Percentiles rank a stretch among this genome's conserved stretches.
phyloP scores from a whole-genome alignment of 2,888 invertebrate genomes.

The Brenthis ino region DNA sequence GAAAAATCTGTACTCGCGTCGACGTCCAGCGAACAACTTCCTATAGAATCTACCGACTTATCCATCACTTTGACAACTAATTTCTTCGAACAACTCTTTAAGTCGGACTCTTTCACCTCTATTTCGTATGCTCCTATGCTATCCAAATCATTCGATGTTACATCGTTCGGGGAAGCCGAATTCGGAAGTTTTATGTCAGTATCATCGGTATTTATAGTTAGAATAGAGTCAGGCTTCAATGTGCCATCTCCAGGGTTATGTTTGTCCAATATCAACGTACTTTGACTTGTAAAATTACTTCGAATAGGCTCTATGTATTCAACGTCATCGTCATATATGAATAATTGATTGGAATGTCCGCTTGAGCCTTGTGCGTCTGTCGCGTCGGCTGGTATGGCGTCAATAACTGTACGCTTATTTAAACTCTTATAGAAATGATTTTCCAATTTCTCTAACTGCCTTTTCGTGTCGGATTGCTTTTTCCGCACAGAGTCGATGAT shows the following conservation, averaged over 20 bases:
- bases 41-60: conserved; percentile 91
- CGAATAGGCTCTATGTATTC: conserved; percentile 79
- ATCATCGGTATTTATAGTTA: conserved; percentile 74
- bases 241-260: conserved; percentile 49
- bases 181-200: conserved; percentile 74
- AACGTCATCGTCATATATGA: conserved; percentile 70
- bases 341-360: conserved; percentile 68
- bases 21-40: conserved; percentile 93
- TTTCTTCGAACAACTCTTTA: conserved; percentile 62
- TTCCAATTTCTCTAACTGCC: conserved; percentile 76
- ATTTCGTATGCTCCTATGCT: conserved; percentile 76
- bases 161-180: conserved; percentile 68
- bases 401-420: conserved; percentile 68
- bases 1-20: conserved; percentile 89
- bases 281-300: conserved; percentile 76
- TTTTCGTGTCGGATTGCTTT: conserved; percentile 71
- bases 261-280: conserved; percentile 75
- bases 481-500: conserved; percentile 76
- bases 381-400: conserved; percentile 75
- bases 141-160: conserved; percentile 60
- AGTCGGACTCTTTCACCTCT: conserved; percentile 72
- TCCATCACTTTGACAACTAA: conserved; percentile 85
- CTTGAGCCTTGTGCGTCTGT: conserved; percentile 70
- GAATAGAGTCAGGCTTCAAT: conserved; percentile 63
- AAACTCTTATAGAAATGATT: conserved; percentile 75